Conservation (phyloP, 2,797 vertebrate genomes). For the Xenentodon cancila region DNA sequence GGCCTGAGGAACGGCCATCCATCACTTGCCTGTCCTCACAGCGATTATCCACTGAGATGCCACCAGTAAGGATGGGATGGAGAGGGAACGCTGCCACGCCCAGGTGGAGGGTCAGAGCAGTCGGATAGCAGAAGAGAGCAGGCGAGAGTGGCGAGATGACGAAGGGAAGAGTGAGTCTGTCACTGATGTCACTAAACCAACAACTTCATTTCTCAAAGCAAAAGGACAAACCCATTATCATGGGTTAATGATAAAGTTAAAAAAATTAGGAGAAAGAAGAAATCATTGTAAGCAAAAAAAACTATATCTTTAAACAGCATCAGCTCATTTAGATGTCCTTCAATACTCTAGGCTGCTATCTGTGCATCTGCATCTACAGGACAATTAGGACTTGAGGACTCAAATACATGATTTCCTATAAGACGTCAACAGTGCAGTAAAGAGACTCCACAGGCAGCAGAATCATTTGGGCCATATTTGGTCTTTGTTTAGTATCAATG, state of each 20-base stretch:
- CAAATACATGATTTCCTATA: too few relatives aligned
- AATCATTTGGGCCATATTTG: too few relatives aligned
- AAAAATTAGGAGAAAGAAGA: neutral
- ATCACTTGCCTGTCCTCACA: conserved; percentile 64
- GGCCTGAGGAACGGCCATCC: conserved; percentile 61
- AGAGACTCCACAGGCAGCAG: too few relatives aligned
- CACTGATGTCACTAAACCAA: conserved; percentile 48
- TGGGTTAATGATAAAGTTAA: neutral
- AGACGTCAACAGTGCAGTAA: too few relatives aligned
- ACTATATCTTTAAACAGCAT: too few relatives aligned
- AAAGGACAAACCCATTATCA: conserved; percentile 19
- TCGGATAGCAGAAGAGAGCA: conserved; percentile 10
- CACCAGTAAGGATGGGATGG: conserved; percentile 27
- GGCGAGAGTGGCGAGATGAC: conserved; percentile 8
- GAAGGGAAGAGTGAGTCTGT: conserved; percentile 4
- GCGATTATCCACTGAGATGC: conserved; percentile 50
- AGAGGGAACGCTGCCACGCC: conserved; percentile 43
- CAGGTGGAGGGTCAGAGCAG: conserved; percentile 37
- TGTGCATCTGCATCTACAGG: too few relatives aligned
- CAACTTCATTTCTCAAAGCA: conserved; percentile 46
- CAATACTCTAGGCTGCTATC: too few relatives aligned
- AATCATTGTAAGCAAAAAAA: neutral
- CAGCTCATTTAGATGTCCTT: too few relatives aligned
- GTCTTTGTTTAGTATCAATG: too few relatives aligned
- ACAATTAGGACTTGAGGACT: too few relatives aligned